Base-by-base conservation (phyloP, 2,797 vertebrate species). In the Clarias pachynema region DNA sequence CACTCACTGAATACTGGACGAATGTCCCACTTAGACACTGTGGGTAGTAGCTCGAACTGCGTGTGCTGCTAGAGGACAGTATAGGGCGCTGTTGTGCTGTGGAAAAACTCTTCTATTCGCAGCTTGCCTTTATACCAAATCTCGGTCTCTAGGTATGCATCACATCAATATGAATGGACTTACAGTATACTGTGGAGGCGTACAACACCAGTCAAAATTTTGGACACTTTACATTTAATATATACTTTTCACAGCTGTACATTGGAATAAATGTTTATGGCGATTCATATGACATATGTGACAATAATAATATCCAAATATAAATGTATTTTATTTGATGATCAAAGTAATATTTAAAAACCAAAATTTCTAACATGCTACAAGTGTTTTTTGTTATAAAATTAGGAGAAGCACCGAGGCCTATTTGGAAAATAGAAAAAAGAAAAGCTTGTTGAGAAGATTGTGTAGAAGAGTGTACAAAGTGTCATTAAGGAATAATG, bases 61-160 rank as follows among this genome's bases (percentile, higher is more conserved):
- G 84, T 79, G 31, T 73, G 59, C 56, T 49, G 81, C 2, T 10
- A 37, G 40, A 70, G 69, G 63, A 70, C 89, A 84, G 85, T 57
- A 88, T 84, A 87, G 81, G 87, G 81, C 40, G 84, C 78, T 87
- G 81, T 88, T 86, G 87, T 88, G 83, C 87, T 87, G 15, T 49
- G 49, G 80, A 16, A 86, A 56, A 16, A 34, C 66, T 70, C 14
- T 4, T 24, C 37, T 40, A 4, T 37, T 8, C 10, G 5, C 40
- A 4, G 4, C 15, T 59, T 31, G 57, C 60, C 4, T 72, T 69
- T 5, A 24, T 57, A 26, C n/a, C 59, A 60, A 9, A 1, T 70
- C 57, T 87, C 6, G 0, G 14, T 75, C 79, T 44, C 26, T 85
- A 12, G 56, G 15, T 26, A 3, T 34, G 16, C 29, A 29, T 26